Base-by-base conservation (phyloP, 2,888 invertebrate genomes). In the Notodonta dromedarius region DNA sequence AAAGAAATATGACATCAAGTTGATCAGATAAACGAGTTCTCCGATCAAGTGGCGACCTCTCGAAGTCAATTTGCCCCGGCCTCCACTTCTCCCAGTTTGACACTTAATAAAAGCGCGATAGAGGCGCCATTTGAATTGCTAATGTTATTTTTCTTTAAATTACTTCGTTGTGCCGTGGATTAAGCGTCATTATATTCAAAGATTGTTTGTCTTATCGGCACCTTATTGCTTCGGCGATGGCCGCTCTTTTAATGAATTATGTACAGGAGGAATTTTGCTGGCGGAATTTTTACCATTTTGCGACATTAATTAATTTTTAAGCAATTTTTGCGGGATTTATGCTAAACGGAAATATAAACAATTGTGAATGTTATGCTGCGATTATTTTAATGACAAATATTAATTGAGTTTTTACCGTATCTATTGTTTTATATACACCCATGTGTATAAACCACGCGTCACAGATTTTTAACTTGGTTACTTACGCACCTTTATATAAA, bases 81-180 rank as follows among this genome's bases (percentile, higher is more conserved):
- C 76, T 83, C 80, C 76, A 82, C 80, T 83, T 82, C 79, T 82
- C 84, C 82, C 85, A 85, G 86, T 88, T 88, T 90, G 91, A 90
- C 90, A 90, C 87, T 88, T 91, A 91, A 91, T 91, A 91, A 91
- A 87, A 82, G 79, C 39, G 60, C 85, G 86, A 88, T 87, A 86
- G 86, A 83, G 79, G 77, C 76, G 77, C 84, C 85, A 92, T 92
- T 85, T 92, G 91, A 91, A 89, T 92, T 91, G 91, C 92, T 91
- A 92, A 92, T 92, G 90, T 90, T 92, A 91, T 92, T 91, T 92
- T 91, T 92, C 89, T 91, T 89, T 88, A 91, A 91, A 91, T 91
- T 90, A 91, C 91, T 88, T 86, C 77, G 83, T 80, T 79, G 81
- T 75, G 83, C 76, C 78, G 73, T 73, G 84, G 87, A 90, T 90